Conservation (phyloP, 1,140 invertebrate genomes). For the Scaptomyza montana region DNA sequence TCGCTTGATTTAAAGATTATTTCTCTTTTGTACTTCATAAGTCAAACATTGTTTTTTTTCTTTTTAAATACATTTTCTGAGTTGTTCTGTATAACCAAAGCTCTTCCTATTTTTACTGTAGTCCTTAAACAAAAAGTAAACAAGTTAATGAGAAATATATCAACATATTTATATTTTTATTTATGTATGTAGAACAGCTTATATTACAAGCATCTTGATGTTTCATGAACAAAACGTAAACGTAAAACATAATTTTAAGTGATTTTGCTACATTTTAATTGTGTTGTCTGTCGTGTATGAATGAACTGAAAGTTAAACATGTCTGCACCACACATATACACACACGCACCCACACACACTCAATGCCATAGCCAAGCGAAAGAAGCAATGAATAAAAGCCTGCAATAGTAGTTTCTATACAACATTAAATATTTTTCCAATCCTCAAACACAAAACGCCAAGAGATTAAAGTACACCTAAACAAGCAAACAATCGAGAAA, state of each 20-base stretch:
- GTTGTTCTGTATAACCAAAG: conserved; percentile 71
- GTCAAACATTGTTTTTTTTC: background rate
- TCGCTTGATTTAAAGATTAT: conserved; percentile 26
- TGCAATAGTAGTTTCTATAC: conserved; percentile 70
- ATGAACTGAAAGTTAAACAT: conserved; percentile 31
- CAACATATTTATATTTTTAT: conserved; percentile 36
- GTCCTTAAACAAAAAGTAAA: conserved; percentile 47
- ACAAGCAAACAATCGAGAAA: conserved; percentile 17
- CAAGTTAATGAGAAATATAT: conserved; percentile 13
- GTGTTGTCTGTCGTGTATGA: conserved; percentile 33
- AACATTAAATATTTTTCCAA: conserved; percentile 50
- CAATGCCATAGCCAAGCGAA: conserved; percentile 49
- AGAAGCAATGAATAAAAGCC: conserved; percentile 34
- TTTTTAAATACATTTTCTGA: conserved; percentile 18
- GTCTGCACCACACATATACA: conserved; percentile 27
- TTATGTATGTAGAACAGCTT: conserved; percentile 36
- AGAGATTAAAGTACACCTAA: conserved; percentile 57
- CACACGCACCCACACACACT: conserved; percentile 8
- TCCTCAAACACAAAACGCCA: conserved; percentile 38
- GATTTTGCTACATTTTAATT: conserved; percentile 7
- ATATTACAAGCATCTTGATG: conserved; percentile 55
- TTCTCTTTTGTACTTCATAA: conserved; percentile 30
- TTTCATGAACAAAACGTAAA: conserved; percentile 59
- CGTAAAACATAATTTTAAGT: conserved; percentile 41
- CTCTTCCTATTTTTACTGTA: conserved; percentile 76